Evolutionary conservation across 2,888 invertebrate genomes (phyloP), one percentile per base, ranked within the genome.

Genomic region (Melanostoma mellinum): DNA sequence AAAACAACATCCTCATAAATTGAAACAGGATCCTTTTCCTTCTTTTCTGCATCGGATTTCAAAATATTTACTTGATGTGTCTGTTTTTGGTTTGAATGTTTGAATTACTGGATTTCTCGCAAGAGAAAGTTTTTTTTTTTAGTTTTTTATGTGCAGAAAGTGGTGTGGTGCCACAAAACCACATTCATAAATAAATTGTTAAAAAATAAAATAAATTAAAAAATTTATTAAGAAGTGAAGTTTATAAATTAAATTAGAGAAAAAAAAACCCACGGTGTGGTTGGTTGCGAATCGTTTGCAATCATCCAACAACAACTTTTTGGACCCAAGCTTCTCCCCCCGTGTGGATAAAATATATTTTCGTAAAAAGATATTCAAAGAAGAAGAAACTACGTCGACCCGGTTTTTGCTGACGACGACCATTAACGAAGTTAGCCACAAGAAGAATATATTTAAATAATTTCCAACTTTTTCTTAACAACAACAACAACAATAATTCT

Each of bases 401-500:
- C 84, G 79, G 84, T 84, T 84, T 84, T 84, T 79, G 76, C 77
- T 81, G 72, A 77, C 72, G 72, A 69, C 68, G 44, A 60, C 46
- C 71, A 73, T 20, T 10, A 68, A 20, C 20, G 48, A 50, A 63
- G 50, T 50, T 61, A 30, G 20, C 10, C n/a, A 46, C 6, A 33
- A 36, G 6, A 10, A 40, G 10, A 56, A 20, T 30, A 56, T 38
- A 58, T 42, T 46, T 58, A 42, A 56, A 52, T 63, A 32, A 52
- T 30, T 20, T 10, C 46, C 35, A 32, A 38, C 33, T 32, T 60
- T 63, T 50, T 38, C 33, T 58, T 75, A 32, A 5, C 9, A 33
- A 32, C 32, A 52, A 32, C 20, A 52, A 35, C 20, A 35, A 52
- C 20, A 6, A 44, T 20, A 44, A 42, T 58, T 33, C 42, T 33